Base-by-base conservation (phyloP, 2,797 vertebrate species). In the Pempheris klunzingeri region DNA sequence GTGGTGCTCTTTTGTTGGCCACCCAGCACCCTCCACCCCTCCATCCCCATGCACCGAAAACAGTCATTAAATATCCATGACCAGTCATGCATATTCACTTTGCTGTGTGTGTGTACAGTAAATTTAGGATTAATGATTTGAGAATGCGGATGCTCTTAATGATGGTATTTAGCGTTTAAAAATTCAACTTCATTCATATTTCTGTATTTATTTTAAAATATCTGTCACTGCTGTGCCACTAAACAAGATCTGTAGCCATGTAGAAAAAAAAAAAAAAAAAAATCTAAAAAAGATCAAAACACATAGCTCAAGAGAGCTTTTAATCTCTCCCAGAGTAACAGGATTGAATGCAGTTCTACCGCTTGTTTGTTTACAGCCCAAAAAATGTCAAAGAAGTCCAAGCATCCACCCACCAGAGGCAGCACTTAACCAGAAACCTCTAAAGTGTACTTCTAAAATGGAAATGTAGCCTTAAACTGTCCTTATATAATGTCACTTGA, bases 31-130 rank as follows among this genome's bases (percentile, higher is more conserved):
- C 41, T 43, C 20, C 64, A 26, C 8, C 22, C 54, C 7, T 4
- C 22, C 47, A 34, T 36, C 52, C 14, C 47, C 4, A n/a, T 53
- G 38, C 61, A 59, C 17, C 57, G 62, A 60, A 64, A 79, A 74
- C 63, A 30, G 17, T 73, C 64, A 78, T 86, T 76, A 88, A 85
- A 88, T 67, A 84, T 78, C 82, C 66, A 75, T 65, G 61, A 74
- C 30, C 54, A 61, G n/a, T 17, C 61, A 63, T 57, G 66, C 62
- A 74, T 77, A 84, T 69, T 59, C 60, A 52, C 26, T 54, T 12
- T 34, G 44, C 47, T 39, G 39, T 49, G 3, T 24, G 32, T 61
- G 43, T 61, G 36, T 73, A 8, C 2, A 4, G 36, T n/a, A n/a
- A n/a, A n/a, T n/a, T n/a, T n/a, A 34, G 61, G 77, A 77, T 60